Conservation (phyloP, 2,888 invertebrate genomes). For the Folsomia manolachei region DNA sequence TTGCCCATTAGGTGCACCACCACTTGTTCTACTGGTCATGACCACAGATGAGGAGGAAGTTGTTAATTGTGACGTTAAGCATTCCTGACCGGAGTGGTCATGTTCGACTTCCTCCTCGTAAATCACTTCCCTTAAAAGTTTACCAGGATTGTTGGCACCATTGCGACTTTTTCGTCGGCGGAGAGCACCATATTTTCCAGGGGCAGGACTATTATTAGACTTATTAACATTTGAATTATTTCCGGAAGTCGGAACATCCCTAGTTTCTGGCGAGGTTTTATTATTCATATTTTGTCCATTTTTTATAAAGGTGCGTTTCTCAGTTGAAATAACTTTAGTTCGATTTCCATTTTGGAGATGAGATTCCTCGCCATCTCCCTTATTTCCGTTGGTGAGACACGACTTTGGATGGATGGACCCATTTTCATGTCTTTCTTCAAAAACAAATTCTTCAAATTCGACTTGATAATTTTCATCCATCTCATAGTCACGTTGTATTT, state of each 20-base stretch:
- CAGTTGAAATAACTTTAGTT: not conserved
- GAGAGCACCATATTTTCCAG: constrained; percentile 44
- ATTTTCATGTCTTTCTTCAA: constrained; percentile 12
- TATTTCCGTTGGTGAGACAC: not conserved
- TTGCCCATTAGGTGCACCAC: too few relatives aligned
- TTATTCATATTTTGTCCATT: constrained; percentile 4
- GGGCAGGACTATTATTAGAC: not conserved
- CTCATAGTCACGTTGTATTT: constrained; percentile 11
- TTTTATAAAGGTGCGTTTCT: not conserved
- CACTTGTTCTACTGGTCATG: not conserved
- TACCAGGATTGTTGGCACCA: constrained; percentile 30
- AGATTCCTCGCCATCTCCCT: not conserved
- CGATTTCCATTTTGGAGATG: not conserved
- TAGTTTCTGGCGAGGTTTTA: not conserved
- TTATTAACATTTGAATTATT: constrained; percentile 1
- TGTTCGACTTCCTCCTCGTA: constrained; percentile 44
- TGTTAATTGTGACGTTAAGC: too few relatives aligned
- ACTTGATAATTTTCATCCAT: constrained; percentile 1
- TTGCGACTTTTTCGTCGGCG: constrained; percentile 38
- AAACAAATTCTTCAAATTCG: constrained; percentile 27
- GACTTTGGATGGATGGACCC: not conserved
- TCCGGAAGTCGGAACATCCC: not conserved
- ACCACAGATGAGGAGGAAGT: constrained; percentile 6
- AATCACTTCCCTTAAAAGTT: constrained; percentile 46
- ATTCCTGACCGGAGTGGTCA: not conserved